These are phyloP conservation scores for Centropristis striata DNA, from an alignment of 2,113 vertebrate species.

Conservation along the genomic window DNA sequence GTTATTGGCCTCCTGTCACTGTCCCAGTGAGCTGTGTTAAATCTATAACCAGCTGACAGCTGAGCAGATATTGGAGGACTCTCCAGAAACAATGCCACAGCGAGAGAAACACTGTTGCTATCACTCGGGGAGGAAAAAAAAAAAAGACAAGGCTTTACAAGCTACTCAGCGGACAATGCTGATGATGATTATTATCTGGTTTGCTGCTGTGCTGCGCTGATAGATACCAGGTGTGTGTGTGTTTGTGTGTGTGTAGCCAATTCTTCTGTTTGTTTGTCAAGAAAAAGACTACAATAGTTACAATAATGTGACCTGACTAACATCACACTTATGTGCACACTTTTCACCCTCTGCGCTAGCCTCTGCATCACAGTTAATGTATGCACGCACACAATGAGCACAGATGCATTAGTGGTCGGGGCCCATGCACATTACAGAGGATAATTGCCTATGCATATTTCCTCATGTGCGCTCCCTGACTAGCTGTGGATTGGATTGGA, in stretches of 20 bases:
- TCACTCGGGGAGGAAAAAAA: slow-evolving; percentile 16
- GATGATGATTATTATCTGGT: slow-evolving; percentile 61
- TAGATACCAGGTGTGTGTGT: slow-evolving; percentile 74
- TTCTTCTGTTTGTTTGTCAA: slow-evolving; percentile 20
- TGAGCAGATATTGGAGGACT: slow-evolving; percentile 70
- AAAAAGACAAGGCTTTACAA: slow-evolving; percentile 64
- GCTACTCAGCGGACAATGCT: slow-evolving; percentile 60
- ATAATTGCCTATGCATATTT: slow-evolving; percentile 86
- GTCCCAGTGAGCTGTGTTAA: slow-evolving; percentile 78
- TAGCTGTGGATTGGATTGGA: slow-evolving; percentile 76
- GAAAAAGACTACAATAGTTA: slow-evolving; percentile 7
- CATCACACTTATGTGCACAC: slow-evolving; percentile 27
- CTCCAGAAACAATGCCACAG: slow-evolving; percentile 62
- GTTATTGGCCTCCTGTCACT: slow-evolving; percentile 79
- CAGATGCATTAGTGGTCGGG: slow-evolving; percentile 75
- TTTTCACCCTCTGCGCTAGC: slow-evolving; percentile 19
- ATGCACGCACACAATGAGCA: slow-evolving; percentile 70
- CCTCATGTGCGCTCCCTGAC: slow-evolving; percentile 73
- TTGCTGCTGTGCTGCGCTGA: slow-evolving; percentile 51
- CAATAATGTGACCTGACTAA: slow-evolving; percentile 39
- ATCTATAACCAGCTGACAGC: slow-evolving; percentile 79
- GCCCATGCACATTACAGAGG: slow-evolving; percentile 77
- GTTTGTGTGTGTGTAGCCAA: slow-evolving; percentile 29
- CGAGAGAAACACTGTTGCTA: slow-evolving; percentile 63
- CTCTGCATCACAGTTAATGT: slow-evolving; percentile 47